phyloP scores from a whole-genome alignment of 2,888 invertebrate species.

The Leucophenga maculata region DNA sequence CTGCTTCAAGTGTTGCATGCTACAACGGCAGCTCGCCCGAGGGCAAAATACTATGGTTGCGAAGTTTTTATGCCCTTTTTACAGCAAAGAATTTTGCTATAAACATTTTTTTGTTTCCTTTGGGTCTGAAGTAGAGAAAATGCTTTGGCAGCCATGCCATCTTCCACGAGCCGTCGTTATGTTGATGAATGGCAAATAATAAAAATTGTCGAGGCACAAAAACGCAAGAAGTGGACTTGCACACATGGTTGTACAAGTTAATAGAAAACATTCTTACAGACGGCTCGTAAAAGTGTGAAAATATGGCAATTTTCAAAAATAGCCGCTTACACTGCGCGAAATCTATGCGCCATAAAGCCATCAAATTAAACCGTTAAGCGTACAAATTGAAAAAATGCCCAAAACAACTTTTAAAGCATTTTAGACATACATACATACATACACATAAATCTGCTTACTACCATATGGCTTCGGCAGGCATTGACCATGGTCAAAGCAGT shows the following conservation, averaged over 20 bases:
- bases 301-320: background rate
- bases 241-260: no score
- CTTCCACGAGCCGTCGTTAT: slow-evolving; percentile 1
- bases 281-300: slow-evolving; percentile 32
- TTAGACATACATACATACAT: no score
- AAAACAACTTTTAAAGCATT: background rate
- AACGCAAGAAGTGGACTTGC: background rate
- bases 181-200: slow-evolving; percentile 38
- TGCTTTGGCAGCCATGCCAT: background rate
- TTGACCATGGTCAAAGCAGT: background rate
- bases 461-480: background rate
- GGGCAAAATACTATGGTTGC: slow-evolving; percentile 9
- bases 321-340: background rate
- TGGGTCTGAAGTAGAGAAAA: no score
- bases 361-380: slow-evolving; percentile 23
- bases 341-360: no score
- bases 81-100: slow-evolving; percentile 30
- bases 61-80: slow-evolving; percentile 35
- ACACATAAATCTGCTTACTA: background rate
- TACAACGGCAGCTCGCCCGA: slow-evolving; percentile 4
- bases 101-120: slow-evolving; percentile 17
- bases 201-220: background rate
- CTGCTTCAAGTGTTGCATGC: background rate
- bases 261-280: slow-evolving; percentile 16
- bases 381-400: slow-evolving; percentile 3